Base-by-base conservation (phyloP, 2,113 vertebrate species). In the Rhynchopsitta pachyrhyncha region DNA sequence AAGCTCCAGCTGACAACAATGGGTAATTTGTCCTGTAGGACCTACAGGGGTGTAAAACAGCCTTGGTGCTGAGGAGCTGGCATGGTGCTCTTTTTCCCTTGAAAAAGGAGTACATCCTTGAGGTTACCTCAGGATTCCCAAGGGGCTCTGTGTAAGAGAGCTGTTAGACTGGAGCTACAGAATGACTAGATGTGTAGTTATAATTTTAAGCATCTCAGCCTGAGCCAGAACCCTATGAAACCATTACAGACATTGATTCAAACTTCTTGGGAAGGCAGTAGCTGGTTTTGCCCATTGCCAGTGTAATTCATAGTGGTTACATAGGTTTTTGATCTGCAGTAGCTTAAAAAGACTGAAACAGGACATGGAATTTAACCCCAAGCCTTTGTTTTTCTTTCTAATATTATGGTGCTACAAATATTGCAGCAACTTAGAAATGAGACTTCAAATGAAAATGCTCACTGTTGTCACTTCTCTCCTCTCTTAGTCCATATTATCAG, bases 331-430 rank as follows among this genome's bases (percentile, higher is more conserved):
- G 20, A 63, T 70, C 37, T 55, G 42, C 35, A 68, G 31, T 63
- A 66, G 67, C 85, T 87, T 59, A 49, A 76, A 53, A 46, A 76
- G 11, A 27, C 6, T 33, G 24, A 53, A 86, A 82, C 18, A 35
- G 16, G 37, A 9, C 23, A 28, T 6, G 11, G 42, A 78, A 78
- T 92, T 86, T 57, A 92, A 55, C 33, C 6, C 14, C 9, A 59
- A 55, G 28, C 16, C 22, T 82, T 89, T 93, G 18, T 63, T 87
- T 90, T 86, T 49, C 25, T 82, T 76, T 79, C 27, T 68, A 42
- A 63, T 0, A 2, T 88, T 27, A 77, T 0, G 1, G 29, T 52
- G 8, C 17, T 90, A 20, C 18, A 91, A 86, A 47, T 75, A 17
- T 22, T 68, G 18, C 17, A 62, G 52, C n/a, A 69, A 67, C 37